Percentiles rank a stretch among this genome's conserved stretches.
Conservation (phyloP, 2,113 vertebrate genomes). For the Gobius niger region DNA sequence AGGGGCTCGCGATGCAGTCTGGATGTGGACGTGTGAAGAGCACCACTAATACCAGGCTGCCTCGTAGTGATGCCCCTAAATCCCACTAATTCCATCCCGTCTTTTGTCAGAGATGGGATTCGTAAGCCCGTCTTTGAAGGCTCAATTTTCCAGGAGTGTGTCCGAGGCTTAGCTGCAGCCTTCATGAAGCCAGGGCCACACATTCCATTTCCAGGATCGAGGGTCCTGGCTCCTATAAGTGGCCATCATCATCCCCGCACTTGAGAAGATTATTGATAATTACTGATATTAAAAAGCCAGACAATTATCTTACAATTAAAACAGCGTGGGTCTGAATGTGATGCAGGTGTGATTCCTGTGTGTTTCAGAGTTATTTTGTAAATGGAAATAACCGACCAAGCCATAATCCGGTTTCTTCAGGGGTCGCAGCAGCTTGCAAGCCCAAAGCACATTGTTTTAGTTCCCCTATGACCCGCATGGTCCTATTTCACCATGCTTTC, state of each 20-base stretch:
- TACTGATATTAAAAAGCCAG: conserved; percentile 31
- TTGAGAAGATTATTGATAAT: conserved; percentile 47
- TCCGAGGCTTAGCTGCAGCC: conserved; percentile 55
- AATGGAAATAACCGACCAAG: conserved; percentile 28
- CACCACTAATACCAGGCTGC: conserved; percentile 58
- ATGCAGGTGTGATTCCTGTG: conserved; percentile 20
- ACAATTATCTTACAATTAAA: conserved; percentile 36
- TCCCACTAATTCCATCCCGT: conserved; percentile 71
- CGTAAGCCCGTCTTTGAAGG: conserved; percentile 68
- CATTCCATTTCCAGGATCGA: conserved; percentile 40
- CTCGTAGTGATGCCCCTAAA: conserved; percentile 63
- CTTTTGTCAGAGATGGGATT: conserved; percentile 71
- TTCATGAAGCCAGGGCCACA: conserved; percentile 29
- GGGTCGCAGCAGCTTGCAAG: conserved; percentile 48
- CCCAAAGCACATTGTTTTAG: conserved; percentile 54
- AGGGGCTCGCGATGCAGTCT: conserved; percentile 50
- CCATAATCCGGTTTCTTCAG: conserved; percentile 29
- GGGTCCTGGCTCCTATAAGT: conserved; percentile 25
- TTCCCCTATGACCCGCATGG: conserved; percentile 38
- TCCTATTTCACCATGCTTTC: conserved; percentile 30
- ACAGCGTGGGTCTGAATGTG: conserved; percentile 3
- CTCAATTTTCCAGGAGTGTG: conserved; percentile 70
- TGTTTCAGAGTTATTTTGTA: conserved; percentile 35
- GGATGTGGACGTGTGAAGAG: conserved; percentile 62
- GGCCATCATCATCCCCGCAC: conserved; percentile 33